Percentiles rank a stretch among this genome's conserved stretches.
Evolutionary conservation across 1,140 invertebrate species (phyloP).

Genomic region (Chlorops oryzae): DNA sequence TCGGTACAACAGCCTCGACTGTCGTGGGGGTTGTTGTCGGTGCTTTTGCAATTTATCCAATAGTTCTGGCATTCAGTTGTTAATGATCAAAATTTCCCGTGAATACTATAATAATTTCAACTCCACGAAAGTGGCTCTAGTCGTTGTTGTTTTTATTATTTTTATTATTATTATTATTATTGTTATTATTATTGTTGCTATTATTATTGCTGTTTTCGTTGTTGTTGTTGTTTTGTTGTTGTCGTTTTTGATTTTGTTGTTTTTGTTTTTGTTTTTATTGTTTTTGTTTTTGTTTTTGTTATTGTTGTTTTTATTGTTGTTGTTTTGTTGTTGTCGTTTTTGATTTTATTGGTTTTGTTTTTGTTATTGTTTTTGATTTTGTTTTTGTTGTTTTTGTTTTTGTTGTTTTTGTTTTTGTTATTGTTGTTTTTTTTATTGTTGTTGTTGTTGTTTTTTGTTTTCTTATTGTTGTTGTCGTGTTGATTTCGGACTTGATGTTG

Average conservation of each 20-base stretch:
- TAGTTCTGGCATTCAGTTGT: no score
- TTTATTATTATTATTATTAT: slow-evolving; percentile 5
- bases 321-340: slow-evolving; percentile 6
- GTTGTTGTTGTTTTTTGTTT: slow-evolving; percentile 3
- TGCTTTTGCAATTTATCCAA: slow-evolving; percentile 27
- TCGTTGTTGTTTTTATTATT: slow-evolving; percentile 16
- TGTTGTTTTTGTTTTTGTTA: background rate
- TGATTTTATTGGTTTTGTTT: background rate
- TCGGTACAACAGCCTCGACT: slow-evolving; percentile 16
- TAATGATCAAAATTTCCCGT: no score
- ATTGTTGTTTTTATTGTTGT: slow-evolving; percentile 10
- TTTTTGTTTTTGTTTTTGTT: slow-evolving; percentile 9
- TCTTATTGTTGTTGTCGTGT: background rate
- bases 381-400: slow-evolving; percentile 1
- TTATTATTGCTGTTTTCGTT: slow-evolving; percentile 12
- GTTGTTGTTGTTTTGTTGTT: slow-evolving; percentile 18
- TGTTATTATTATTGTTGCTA: slow-evolving; percentile 3
- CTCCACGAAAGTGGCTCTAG: slow-evolving; percentile 33
- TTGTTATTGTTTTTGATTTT: background rate
- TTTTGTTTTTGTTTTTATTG: background rate
- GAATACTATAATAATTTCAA: no score
- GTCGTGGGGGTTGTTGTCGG: slow-evolving; percentile 20
- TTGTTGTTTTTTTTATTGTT: slow-evolving; percentile 4
- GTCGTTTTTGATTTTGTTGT: slow-evolving; percentile 22
- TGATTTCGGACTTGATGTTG: no score